Evolutionary conservation across 2,113 vertebrate genomes (phyloP).

Genomic region (Accipiter virgatus): DNA sequence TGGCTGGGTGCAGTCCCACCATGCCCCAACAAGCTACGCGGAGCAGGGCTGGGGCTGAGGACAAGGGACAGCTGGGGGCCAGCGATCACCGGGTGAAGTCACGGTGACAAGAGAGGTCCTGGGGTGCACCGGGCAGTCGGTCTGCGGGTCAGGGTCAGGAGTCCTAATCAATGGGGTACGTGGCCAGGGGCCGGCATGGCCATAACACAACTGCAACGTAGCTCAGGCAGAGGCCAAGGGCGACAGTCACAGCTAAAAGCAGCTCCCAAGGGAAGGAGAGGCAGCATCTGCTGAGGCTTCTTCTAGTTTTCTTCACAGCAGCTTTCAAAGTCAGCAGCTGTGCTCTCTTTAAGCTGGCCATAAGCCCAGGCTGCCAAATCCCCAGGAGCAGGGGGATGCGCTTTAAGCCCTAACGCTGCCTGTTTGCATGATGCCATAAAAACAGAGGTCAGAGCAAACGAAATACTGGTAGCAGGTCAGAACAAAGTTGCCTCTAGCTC

Average conservation of each 20-base stretch:
- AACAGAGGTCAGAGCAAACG: background rate
- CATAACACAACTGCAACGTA: background rate
- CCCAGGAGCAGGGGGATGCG: fast-evolving
- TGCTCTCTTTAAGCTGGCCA: background rate
- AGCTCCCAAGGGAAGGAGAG: background rate
- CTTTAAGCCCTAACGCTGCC: background rate
- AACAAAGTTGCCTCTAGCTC: background rate
- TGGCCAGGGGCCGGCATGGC: fast-evolving
- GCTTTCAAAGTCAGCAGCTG: background rate
- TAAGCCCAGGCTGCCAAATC: background rate
- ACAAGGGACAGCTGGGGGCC: background rate
- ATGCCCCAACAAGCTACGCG: background rate
- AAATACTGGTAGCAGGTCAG: background rate
- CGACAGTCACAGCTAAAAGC: background rate
- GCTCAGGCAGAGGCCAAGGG: background rate
- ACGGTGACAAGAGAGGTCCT: fast-evolving
- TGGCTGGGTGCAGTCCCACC: background rate
- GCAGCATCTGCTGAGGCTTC: background rate
- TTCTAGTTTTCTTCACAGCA: background rate
- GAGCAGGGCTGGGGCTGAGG: background rate
- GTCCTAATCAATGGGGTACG: background rate
- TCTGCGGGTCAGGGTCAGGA: background rate
- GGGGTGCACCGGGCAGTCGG: no score
- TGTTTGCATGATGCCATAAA: background rate
- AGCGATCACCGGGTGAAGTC: background rate